Conservation (phyloP, 1,140 invertebrate species). For the Diachasma alloeum region DNA sequence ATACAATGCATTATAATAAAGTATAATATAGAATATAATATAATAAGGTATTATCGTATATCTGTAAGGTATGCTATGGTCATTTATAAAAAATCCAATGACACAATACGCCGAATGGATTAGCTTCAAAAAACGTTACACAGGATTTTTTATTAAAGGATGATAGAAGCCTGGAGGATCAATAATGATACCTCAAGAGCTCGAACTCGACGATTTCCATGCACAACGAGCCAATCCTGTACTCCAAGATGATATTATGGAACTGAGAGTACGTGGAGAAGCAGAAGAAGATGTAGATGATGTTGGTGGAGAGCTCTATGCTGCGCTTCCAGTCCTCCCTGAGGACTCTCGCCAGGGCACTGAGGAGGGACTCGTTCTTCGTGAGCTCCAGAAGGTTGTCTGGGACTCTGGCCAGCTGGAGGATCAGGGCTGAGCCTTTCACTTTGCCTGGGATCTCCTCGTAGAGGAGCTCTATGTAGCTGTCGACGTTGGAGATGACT, state of each 20-base stretch:
- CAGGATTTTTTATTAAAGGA: too few species aligned
- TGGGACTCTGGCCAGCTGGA: slow-evolving; percentile 89
- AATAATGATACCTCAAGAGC: slow-evolving; percentile 82
- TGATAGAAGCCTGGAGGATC: too few species aligned
- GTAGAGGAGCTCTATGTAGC: slow-evolving; percentile 96
- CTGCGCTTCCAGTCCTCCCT: slow-evolving; percentile 97
- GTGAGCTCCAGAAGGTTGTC: slow-evolving; percentile 94
- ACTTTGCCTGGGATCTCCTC: slow-evolving; percentile 95
- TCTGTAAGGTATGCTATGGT: too few species aligned
- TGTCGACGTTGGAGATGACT: slow-evolving; percentile 85
- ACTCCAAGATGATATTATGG: slow-evolving; percentile 89
- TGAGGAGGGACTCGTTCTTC: slow-evolving; percentile 94
- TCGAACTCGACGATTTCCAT: slow-evolving; percentile 97
- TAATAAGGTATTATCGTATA: too few species aligned
- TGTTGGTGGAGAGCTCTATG: slow-evolving; percentile 95
- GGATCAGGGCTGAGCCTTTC: slow-evolving; percentile 88
- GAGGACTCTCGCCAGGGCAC: slow-evolving; percentile 92
- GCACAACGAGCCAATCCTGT: slow-evolving; percentile 93
- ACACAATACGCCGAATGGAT: too few species aligned
- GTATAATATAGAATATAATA: too few species aligned
- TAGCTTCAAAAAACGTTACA: too few species aligned
- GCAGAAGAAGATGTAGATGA: slow-evolving; percentile 96
- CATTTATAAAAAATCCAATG: too few species aligned
- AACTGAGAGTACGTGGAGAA: slow-evolving; percentile 97
- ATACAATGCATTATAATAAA: too few species aligned